phyloP scores from a whole-genome alignment of 2,797 vertebrate species.

The Hydrolagus colliei region DNA sequence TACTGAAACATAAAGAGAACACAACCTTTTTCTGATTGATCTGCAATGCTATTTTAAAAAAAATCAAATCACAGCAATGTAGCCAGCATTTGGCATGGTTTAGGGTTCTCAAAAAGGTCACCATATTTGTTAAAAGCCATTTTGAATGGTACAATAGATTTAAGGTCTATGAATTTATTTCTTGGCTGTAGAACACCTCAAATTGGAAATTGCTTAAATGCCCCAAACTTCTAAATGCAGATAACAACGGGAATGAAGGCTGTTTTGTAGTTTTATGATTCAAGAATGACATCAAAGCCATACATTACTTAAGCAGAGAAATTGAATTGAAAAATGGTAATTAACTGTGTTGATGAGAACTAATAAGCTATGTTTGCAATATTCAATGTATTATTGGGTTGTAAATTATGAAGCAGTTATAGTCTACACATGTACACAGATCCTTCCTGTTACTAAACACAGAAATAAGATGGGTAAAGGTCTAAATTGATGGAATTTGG shows the following conservation, averaged over 20 bases:
- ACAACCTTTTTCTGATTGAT: neutral
- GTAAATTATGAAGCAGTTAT: neutral
- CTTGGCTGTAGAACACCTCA: neutral
- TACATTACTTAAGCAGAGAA: neutral
- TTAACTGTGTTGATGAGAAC: conserved; percentile 15
- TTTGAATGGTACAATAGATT: neutral
- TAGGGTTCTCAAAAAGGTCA: neutral
- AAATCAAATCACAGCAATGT: neutral
- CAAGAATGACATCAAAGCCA: neutral
- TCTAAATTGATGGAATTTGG: conserved; percentile 38
- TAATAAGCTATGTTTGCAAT: conserved; percentile 12
- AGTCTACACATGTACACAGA: too few relatives aligned
- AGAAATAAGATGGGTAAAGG: neutral
- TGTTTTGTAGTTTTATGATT: neutral
- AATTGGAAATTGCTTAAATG: neutral
- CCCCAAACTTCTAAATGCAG: neutral
- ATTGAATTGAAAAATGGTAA: conserved; percentile 1
- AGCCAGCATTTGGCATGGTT: neutral
- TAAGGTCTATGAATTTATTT: neutral
- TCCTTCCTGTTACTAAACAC: too few relatives aligned
- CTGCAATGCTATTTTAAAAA: neutral
- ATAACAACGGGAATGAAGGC: neutral
- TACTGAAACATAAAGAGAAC: neutral
- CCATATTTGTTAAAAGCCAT: neutral
- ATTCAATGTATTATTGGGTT: conserved; percentile 14